Evolutionary conservation across 2,888 invertebrate species (phyloP).

Genomic region (Yponomeuta sedellus): DNA sequence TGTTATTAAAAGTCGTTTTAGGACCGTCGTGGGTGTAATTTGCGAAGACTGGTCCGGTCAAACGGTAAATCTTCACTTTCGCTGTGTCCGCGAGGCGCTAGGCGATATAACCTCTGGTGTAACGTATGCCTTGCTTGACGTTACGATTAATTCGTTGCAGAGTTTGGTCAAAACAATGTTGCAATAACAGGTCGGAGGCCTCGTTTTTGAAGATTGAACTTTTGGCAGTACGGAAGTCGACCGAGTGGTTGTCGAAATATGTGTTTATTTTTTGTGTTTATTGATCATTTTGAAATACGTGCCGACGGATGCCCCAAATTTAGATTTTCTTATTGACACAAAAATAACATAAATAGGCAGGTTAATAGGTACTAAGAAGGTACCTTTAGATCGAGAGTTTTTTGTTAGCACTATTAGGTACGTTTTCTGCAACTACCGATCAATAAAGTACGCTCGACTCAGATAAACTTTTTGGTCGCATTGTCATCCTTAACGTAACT

Average conservation of each 20-base stretch:
- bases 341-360: no score
- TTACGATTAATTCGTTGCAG: background rate
- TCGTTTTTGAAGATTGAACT: background rate
- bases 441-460: no score
- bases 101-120: conserved; percentile 33
- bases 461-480: no score
- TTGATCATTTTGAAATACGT: no score
- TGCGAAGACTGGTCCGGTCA: conserved; percentile 29
- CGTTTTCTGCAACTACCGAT: no score
- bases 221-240: background rate
- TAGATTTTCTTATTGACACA: no score
- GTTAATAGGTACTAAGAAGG: no score
- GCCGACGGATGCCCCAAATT: no score
- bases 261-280: background rate
- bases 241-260: background rate
- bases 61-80: conserved; percentile 51
- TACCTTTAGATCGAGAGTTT: no score
- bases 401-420: no score
- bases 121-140: conserved; percentile 27
- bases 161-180: background rate
- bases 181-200: background rate
- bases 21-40: conserved; percentile 30
- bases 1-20: conserved; percentile 47
- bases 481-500: no score
- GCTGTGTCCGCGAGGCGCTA: conserved; percentile 33